Percentiles rank a stretch among this genome's conserved stretches.
Conservation (phyloP, 2,888 invertebrate genomes). For the Formica aserva region DNA sequence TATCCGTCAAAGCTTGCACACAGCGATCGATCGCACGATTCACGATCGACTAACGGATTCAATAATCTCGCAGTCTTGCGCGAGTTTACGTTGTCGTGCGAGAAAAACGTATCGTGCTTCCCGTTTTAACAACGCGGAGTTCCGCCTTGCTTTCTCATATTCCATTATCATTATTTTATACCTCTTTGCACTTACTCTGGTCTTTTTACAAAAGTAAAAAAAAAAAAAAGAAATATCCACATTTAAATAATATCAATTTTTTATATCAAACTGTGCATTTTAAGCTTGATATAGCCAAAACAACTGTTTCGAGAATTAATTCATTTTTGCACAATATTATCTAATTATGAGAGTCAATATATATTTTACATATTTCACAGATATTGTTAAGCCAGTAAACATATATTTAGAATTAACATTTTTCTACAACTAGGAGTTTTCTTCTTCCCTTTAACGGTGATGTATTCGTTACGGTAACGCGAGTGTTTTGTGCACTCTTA, state of each 20-base stretch:
- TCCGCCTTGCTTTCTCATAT: background rate
- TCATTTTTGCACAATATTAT: background rate
- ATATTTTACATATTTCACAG: background rate
- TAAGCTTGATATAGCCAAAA: background rate
- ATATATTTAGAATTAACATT: slow-evolving; percentile 47
- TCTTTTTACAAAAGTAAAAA: background rate
- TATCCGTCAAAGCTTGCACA: slow-evolving; percentile 31
- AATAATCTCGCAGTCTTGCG: slow-evolving; percentile 5
- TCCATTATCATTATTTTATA: background rate
- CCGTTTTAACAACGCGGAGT: slow-evolving; percentile 6
- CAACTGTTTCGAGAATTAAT: background rate
- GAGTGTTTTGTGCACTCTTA: slow-evolving; percentile 66
- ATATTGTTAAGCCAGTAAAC: slow-evolving; percentile 32
- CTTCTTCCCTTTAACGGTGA: slow-evolving; percentile 69
- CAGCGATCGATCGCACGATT: slow-evolving; percentile 5
- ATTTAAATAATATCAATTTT: background rate
- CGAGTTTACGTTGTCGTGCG: background rate
- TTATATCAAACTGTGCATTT: background rate
- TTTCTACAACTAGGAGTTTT: slow-evolving; percentile 48
- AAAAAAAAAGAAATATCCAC: background rate
- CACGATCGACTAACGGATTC: slow-evolving; percentile 44
- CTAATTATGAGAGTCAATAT: background rate
- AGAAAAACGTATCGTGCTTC: slow-evolving; percentile 3
- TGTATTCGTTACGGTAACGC: slow-evolving; percentile 73
- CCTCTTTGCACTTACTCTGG: background rate